Evolutionary conservation across 2,113 vertebrate genomes (phyloP).

Genomic region (Datnioides undecimradiatus): DNA sequence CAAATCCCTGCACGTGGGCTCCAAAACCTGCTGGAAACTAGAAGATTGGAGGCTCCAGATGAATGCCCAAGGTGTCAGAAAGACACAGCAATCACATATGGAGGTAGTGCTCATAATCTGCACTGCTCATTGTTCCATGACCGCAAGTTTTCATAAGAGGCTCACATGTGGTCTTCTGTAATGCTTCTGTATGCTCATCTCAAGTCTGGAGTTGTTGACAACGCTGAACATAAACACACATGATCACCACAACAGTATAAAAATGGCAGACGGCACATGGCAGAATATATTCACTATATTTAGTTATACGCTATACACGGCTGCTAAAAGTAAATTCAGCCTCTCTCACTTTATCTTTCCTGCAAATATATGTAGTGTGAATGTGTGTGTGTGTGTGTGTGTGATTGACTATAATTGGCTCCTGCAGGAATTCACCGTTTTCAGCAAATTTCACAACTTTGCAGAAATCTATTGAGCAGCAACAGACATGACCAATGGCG

Average conservation of each 20-base stretch:
- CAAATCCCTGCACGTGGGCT: too few species aligned
- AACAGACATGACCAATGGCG: constrained; percentile 28
- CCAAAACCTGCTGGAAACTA: too few species aligned
- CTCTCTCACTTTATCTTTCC: background rate
- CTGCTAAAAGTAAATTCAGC: constrained; percentile 1
- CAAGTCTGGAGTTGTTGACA: too few species aligned
- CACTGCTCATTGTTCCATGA: too few species aligned
- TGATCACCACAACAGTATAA: background rate
- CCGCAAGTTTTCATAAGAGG: too few species aligned
- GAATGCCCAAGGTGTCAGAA: background rate
- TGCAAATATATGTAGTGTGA: constrained; percentile 37
- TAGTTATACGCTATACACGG: constrained; percentile 5
- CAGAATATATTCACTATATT: background rate
- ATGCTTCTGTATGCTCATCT: too few species aligned
- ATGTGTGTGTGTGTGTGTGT: constrained; percentile 6
- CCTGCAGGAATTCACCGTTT: constrained; percentile 32
- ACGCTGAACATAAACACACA: too few species aligned
- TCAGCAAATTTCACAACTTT: constrained; percentile 32
- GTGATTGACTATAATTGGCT: constrained; percentile 58
- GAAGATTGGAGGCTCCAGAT: background rate
- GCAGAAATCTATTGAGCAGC: constrained; percentile 20
- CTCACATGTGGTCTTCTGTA: too few species aligned
- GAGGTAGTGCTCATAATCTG: background rate
- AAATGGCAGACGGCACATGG: background rate
- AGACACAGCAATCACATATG: background rate